Conservation (phyloP, 2,888 invertebrate species). For the Polydrusus cervinus region DNA sequence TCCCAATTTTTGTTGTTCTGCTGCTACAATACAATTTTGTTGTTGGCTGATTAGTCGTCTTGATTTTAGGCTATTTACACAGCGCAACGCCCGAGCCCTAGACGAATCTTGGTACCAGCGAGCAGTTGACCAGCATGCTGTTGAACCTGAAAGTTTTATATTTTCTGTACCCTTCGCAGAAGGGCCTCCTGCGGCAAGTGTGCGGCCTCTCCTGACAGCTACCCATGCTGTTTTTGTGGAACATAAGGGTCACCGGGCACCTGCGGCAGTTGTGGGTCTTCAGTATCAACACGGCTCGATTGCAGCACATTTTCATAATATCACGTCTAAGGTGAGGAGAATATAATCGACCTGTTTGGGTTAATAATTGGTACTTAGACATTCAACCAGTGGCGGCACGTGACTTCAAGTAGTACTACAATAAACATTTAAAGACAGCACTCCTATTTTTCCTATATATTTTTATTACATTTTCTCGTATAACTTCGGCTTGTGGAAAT, state of each 20-base stretch:
- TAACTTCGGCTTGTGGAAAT: too few relatives aligned
- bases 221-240: conserved; percentile 93
- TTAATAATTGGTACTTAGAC: too few relatives aligned
- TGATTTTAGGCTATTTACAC: conserved; percentile 85
- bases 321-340: conserved; percentile 85
- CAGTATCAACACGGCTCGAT: conserved; percentile 90
- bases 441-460: too few relatives aligned
- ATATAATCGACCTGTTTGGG: too few relatives aligned
- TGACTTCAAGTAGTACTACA: too few relatives aligned
- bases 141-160: conserved; percentile 92
- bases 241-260: conserved; percentile 86
- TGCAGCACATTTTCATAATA: conserved; percentile 86
- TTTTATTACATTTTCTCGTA: too few relatives aligned
- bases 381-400: too few relatives aligned
- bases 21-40: too few relatives aligned
- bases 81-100: conserved; percentile 85
- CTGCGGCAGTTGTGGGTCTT: conserved; percentile 93
- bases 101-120: conserved; percentile 94
- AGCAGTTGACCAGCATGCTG: conserved; percentile 90
- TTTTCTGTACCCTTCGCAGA: conserved; percentile 90
- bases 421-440: too few relatives aligned
- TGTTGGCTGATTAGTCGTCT: not conserved
- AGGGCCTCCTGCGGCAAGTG: conserved; percentile 69
- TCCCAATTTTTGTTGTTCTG: too few relatives aligned
- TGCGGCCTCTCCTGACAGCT: conserved; percentile 80